Base-by-base conservation (phyloP, 53 echinoderm and acorn worm species). In the Henricia sp. region DNA sequence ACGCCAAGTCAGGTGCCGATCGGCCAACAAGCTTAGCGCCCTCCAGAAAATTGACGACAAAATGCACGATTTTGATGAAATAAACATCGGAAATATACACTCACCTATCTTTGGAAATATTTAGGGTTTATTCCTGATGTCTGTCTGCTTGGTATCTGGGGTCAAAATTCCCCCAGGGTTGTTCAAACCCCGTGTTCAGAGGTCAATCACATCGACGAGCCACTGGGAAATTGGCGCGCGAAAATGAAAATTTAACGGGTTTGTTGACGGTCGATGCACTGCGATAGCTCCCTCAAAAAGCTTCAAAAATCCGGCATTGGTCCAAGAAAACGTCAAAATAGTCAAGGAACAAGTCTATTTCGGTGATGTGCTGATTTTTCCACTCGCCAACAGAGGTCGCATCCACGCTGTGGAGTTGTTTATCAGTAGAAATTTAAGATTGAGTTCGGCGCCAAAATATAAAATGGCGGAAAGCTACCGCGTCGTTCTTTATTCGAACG, bases 161-260 rank as follows among this genome's bases (percentile, higher is more conserved):
- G 86, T 86, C 86, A 75, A 51, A 75, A 65, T 37, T 86, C 65
- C 86, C 86, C 74, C 75, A 66, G 86, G 86, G 74, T 74, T 66
- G 66, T 54, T 67, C 63, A 67, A 75, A 63, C 86, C 75, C 53
- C 19, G 43, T 28, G 74, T 86, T 75, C 86, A 91, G 91, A 85
- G 92, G 92, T 92, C 92, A 92, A 72, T 92, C 89, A 92, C 89
- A 89, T 85, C 71, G 68, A 78, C 44, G 82, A 87, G 72, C 90
- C 93, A 93, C 84, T 90, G 84, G 86, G 66, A 90, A 93, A 74
- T 69, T 84, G 90, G 93, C 93, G 93, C 93, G 93, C 93, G 93
- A 93, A 93, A 93, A 92, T 93, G 88, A 87, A 93, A 90, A 55
- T 68, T 80, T 40, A 63, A 77, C 63, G 32, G 52, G 50, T 74